Percentiles rank a stretch among this genome's conserved stretches.
phyloP scores from a whole-genome alignment of 2,888 invertebrate species.

The Noctua pronuba region DNA sequence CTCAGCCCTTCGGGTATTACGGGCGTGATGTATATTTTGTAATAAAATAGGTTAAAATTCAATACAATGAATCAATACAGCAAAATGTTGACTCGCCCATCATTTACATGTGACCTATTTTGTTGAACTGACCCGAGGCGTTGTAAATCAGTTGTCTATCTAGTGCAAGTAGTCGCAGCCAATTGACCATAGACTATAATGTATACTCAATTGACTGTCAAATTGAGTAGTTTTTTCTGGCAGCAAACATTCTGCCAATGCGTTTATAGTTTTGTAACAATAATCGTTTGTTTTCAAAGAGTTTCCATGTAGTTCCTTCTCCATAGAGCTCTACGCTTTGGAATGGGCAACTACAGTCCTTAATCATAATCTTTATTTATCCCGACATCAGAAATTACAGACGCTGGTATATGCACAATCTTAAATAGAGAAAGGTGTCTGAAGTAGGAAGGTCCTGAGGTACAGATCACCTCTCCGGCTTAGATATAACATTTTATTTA shows the following conservation, averaged over 20 bases:
- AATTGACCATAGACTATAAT: no score
- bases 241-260: not conserved
- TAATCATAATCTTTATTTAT: no score
- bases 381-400: no score
- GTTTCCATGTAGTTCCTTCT: not conserved
- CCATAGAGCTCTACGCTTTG: not conserved
- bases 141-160: constrained; percentile 43
- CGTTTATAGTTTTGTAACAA: not conserved
- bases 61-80: constrained; percentile 3
- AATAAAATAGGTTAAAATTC: not conserved
- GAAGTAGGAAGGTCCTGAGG: no score
- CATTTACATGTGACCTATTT: constrained; percentile 44
- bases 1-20: not conserved
- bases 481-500: no score
- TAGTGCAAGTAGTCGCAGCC: constrained; percentile 34
- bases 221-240: not conserved
- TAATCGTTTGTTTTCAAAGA: not conserved
- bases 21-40: not conserved
- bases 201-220: constrained; percentile 43
- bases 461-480: no score
- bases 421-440: no score
- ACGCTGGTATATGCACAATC: no score
- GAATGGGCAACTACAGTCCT: not conserved
- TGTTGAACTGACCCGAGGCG: constrained; percentile 28
- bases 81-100: not conserved